A percentile compares a stretch with the other conserved stretches of the same genome.
phyloP scores from a whole-genome alignment of 1,140 invertebrate genomes.

The Probaryconus sp. region DNA sequence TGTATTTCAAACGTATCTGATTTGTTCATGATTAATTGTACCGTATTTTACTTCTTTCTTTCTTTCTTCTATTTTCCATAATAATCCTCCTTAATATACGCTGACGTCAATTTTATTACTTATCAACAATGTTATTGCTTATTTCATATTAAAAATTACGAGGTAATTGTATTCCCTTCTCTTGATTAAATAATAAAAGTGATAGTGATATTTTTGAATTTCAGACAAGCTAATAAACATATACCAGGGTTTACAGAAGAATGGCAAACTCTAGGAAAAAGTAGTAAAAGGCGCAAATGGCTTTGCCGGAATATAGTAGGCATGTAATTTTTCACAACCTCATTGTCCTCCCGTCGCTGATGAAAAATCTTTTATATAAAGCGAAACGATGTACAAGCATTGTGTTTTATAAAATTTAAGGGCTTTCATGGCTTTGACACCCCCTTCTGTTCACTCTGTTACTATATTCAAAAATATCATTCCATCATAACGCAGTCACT shows the following conservation, averaged over 20 bases:
- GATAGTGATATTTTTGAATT: slow-evolving; percentile 10
- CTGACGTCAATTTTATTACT: too few species aligned
- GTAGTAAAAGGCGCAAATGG: slow-evolving; percentile 48
- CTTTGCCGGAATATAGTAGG: slow-evolving; percentile 46
- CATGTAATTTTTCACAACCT: slow-evolving; percentile 68
- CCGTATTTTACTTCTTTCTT: too few species aligned
- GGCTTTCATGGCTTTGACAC: slow-evolving; percentile 29
- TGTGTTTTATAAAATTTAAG: slow-evolving; percentile 45
- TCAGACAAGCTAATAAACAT: slow-evolving; percentile 58
- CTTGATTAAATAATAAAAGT: not conserved
- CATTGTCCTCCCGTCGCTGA: slow-evolving; percentile 66
- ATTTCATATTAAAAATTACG: too few species aligned
- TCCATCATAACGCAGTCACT: slow-evolving; percentile 10
- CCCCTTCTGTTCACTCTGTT: not conserved
- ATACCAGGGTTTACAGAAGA: slow-evolving; percentile 53
- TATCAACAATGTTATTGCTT: too few species aligned
- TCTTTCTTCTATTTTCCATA: too few species aligned
- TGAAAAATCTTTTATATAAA: slow-evolving; percentile 64
- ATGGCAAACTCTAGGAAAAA: slow-evolving; percentile 47
- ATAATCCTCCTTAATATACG: too few species aligned
- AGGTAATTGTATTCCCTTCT: too few species aligned
- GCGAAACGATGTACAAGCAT: slow-evolving; percentile 61
- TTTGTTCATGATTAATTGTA: too few species aligned
- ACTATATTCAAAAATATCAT: slow-evolving; percentile 8
- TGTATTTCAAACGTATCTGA: slow-evolving; percentile 1